Base-by-base conservation (phyloP, 92 coral and sea anemone genomes). In the Heliopora coerulea region DNA sequence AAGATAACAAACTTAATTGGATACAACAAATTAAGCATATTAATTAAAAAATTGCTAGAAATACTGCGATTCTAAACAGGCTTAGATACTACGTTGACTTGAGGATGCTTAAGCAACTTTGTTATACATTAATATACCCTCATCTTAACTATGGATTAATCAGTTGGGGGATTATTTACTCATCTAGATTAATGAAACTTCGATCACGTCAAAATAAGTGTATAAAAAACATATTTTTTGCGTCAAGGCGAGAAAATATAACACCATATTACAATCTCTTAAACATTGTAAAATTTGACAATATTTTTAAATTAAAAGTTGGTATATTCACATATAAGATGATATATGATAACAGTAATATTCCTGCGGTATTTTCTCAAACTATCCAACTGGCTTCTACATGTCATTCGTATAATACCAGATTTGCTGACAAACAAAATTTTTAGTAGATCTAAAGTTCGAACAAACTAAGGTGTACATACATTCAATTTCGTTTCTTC, bases 151-250 rank as follows among this genome's bases (percentile, higher is more conserved):
- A 62, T 62, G 69, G 69, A 5, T 35, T 80, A 26, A 73, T 81
- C 66, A 84, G 84, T 59, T 84, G 82, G 82, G 84, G 82, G n/a
- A 73, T 31, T 30, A 63, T 84, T 20, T 68, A 70, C 62, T 31
- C 79, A 18, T 34, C 68, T 19, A 58, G 61, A 20, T 57, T 78
- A 26, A 59, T 49, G 44, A 70, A 59, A 49, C 20, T 78, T 20
- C 54, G 72, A 56, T 69, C 79, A 10, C 49, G 66, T 28, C 87
- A 86, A 75, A 86, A 83, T 48, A 83, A 82, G 74, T 86, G 84
- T 35, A 59, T 82, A 39, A 54, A 75, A 28, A 58, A 33, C 19
- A 82, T 86, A n/a, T 77, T 86, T 21, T 82, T 86, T 82, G 89
- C 85, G 17, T 28, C 34, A 24, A 80, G 31, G 21, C 33, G 74